phyloP scores from a whole-genome alignment of 1,140 invertebrate genomes.

The Trialeurodes vaporariorum region DNA sequence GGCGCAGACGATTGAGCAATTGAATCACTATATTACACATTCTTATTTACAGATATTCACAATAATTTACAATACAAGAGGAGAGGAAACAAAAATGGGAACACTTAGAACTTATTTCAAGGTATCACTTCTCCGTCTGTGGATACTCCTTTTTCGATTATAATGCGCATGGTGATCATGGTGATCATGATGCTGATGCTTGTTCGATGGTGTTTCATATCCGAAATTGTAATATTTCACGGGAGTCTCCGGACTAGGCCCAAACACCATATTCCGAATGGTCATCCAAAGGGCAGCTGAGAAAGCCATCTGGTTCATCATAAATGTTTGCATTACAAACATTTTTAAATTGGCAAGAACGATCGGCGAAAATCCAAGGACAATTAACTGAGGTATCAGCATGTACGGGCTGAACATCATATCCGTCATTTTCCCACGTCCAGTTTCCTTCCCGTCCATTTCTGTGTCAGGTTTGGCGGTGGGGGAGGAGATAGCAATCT shows the following conservation, averaged over 20 bases:
- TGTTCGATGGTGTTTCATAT: constrained; percentile 14
- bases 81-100: too few species aligned
- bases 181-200: not conserved
- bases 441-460: too few species aligned
- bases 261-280: constrained; percentile 27
- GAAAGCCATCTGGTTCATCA: constrained; percentile 28
- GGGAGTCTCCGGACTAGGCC: constrained; percentile 19
- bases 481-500: not conserved
- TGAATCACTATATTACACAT: too few species aligned
- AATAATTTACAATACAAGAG: too few species aligned
- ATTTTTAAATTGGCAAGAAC: constrained; percentile 25
- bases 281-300: constrained; percentile 25
- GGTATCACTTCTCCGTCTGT: not conserved
- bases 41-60: too few species aligned
- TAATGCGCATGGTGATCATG: not conserved
- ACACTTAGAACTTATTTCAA: too few species aligned
- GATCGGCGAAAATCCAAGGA: constrained; percentile 24
- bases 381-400: constrained; percentile 21
- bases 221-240: constrained; percentile 27
- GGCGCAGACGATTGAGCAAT: too few species aligned
- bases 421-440: constrained; percentile 13
- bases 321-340: constrained; percentile 27
- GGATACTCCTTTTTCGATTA: not conserved
- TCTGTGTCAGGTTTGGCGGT: not conserved
- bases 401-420: constrained; percentile 21